Evolutionary conservation across 1,140 invertebrate genomes (phyloP).

Genomic region (Ridgeia piscesae): DNA sequence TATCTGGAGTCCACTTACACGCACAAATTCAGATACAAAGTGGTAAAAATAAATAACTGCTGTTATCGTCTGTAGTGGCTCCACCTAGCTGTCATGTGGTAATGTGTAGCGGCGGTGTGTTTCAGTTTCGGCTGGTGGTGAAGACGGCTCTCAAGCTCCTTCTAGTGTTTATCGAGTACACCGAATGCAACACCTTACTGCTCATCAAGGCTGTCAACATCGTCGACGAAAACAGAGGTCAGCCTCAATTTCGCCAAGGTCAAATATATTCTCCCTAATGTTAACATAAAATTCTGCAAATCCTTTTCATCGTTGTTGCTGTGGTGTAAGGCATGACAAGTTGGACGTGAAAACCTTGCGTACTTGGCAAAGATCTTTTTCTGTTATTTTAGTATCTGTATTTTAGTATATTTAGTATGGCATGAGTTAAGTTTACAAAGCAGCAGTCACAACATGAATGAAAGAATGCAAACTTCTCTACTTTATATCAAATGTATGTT

Average conservation of each 20-base stretch:
- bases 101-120: conserved; percentile 22
- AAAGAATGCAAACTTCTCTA: too few relatives aligned
- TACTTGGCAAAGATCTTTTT: background rate
- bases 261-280: background rate
- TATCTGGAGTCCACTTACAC: too few relatives aligned
- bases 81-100: conserved; percentile 15
- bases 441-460: too few relatives aligned
- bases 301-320: background rate
- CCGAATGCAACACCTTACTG: conserved; percentile 82
- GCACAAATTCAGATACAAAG: too few relatives aligned
- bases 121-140: conserved; percentile 89
- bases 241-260: background rate
- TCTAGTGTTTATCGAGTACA: conserved; percentile 97
- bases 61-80: background rate
- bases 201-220: conserved; percentile 76
- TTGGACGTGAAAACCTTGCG: background rate
- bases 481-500: too few relatives aligned
- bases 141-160: conserved; percentile 97
- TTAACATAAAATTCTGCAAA: background rate
- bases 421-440: too few relatives aligned
- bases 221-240: conserved; percentile 79
- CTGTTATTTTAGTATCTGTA: background rate
- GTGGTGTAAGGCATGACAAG: background rate
- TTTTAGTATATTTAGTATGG: too few relatives aligned
- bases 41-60: background rate